Evolutionary conservation across 2,113 vertebrate genomes (phyloP).

Genomic region (Panurus biarmicus): DNA sequence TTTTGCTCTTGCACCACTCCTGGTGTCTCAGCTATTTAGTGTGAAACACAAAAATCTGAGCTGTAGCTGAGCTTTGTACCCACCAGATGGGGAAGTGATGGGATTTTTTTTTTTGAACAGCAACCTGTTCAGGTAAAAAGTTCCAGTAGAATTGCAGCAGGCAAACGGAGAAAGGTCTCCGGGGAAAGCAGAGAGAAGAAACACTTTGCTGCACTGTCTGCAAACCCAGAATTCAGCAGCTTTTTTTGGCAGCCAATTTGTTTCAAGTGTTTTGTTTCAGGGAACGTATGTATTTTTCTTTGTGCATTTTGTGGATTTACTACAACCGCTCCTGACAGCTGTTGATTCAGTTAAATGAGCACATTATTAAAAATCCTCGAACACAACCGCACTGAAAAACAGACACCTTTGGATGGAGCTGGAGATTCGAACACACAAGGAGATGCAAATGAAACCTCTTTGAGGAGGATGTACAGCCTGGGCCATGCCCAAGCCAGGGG

Average conservation of each 20-base stretch:
- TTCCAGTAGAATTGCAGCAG: constrained; percentile 57
- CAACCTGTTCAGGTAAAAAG: constrained; percentile 54
- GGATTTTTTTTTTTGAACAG: background rate
- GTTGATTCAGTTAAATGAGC: constrained; percentile 73
- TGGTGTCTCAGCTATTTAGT: background rate
- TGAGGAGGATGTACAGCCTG: background rate
- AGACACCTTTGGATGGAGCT: constrained; percentile 49
- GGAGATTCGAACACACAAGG: background rate
- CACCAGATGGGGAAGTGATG: background rate
- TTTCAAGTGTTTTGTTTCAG: constrained; percentile 67
- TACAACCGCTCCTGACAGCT: constrained; percentile 72
- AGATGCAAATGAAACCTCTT: constrained; percentile 10
- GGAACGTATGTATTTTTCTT: constrained; percentile 64
- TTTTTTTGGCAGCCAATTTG: constrained; percentile 64
- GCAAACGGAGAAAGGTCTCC: constrained; percentile 23
- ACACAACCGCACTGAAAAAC: constrained; percentile 19
- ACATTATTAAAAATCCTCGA: constrained; percentile 63
- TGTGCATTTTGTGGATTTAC: constrained; percentile 64
- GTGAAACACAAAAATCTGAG: background rate
- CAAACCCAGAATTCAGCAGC: constrained; percentile 60
- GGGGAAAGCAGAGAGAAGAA: constrained; percentile 41
- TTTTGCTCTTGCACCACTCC: background rate
- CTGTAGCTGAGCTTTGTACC: background rate
- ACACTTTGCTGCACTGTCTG: constrained; percentile 49
- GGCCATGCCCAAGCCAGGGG: background rate